phyloP scores from a whole-genome alignment of 2,888 invertebrate species.

The Crossocerus cetratus region DNA sequence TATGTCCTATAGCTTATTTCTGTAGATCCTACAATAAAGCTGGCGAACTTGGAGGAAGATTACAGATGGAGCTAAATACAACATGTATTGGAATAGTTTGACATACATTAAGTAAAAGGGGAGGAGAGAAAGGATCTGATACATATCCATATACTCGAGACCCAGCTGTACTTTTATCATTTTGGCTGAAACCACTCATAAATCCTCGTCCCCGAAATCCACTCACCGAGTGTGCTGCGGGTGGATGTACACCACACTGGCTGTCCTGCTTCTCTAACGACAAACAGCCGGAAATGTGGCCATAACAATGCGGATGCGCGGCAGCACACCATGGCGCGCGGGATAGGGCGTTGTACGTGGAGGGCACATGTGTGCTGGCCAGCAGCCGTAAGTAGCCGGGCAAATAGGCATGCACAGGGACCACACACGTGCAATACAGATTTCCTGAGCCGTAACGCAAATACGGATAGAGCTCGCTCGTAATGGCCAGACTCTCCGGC shows the following conservation, averaged over 20 bases:
- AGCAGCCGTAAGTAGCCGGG: conserved; percentile 7
- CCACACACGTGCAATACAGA: conserved; percentile 28
- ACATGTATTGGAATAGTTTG: too few species aligned
- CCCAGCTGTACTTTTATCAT: too few species aligned
- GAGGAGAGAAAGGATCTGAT: too few species aligned
- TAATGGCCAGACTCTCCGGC: conserved; percentile 16
- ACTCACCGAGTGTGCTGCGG: conserved; percentile 17
- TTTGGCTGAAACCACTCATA: too few species aligned
- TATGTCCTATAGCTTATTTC: too few species aligned
- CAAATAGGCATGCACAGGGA: conserved; percentile 14
- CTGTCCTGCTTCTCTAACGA: conserved; percentile 35
- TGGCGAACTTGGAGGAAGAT: too few species aligned
- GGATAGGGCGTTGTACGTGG: not conserved
- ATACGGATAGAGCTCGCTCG: conserved; percentile 33
- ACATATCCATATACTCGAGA: too few species aligned
- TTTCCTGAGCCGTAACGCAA: conserved; percentile 50
- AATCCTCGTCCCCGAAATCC: not conserved
- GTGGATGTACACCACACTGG: conserved; percentile 32
- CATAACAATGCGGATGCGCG: conserved; percentile 55
- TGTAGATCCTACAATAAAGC: too few species aligned
- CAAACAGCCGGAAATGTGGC: conserved; percentile 60
- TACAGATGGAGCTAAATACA: too few species aligned
- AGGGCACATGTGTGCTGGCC: not conserved
- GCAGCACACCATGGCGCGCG: conserved; percentile 19
- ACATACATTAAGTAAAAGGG: too few species aligned